Evolutionary conservation across 2,888 invertebrate genomes (phyloP), one percentile per base, ranked within the genome.

Genomic region (Scotopteryx bipunctaria): DNA sequence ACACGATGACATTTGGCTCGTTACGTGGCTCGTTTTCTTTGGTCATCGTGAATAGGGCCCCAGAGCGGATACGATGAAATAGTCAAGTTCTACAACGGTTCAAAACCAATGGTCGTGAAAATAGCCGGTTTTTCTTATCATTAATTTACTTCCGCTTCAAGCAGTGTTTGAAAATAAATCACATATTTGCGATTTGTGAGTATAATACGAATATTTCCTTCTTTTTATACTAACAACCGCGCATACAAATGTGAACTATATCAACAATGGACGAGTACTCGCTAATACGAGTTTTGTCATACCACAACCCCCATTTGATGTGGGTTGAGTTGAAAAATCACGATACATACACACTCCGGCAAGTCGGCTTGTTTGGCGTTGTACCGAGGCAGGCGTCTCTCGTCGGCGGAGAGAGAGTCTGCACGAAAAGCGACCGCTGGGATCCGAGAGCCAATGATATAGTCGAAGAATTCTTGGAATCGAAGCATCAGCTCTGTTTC

Each of bases 341-440:
- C 15, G 35, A 48, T 33, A 43, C 33, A 1, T 40, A 29, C 23
- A 13, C 40, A 5, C 19, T 31, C 3, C 38, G 36, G 3, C 54
- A 54, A 41, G 29, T 54, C 19, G 54, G 54, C 29, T 25, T 54
- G 3, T 54, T 54, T 4, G 54, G 54, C 0, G 17, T 54, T 0
- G 54, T 54, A 2, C 54, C 54, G 0, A 35, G 15, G 1, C 32
- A 29, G 31, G 31, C 33, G 9, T 44, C 48, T 1, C n/a, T 38
- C 8, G 44, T 47, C 0, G 33, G 33, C n/a, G 47, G 53, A 5
- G 42, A 47, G 32, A 38, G 46, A 13, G 27, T 47, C 14, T 43
- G 48, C 29, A 41, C 9, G 2, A 44, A 40, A 5, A 45, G 54
- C 19, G 48, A 38, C 14, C 14, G 9, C 4, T 54, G 54, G 54